These are phyloP conservation scores for Saccostrea cuccullata DNA, from an alignment of 1,140 invertebrate species.

Conservation along the genomic window DNA sequence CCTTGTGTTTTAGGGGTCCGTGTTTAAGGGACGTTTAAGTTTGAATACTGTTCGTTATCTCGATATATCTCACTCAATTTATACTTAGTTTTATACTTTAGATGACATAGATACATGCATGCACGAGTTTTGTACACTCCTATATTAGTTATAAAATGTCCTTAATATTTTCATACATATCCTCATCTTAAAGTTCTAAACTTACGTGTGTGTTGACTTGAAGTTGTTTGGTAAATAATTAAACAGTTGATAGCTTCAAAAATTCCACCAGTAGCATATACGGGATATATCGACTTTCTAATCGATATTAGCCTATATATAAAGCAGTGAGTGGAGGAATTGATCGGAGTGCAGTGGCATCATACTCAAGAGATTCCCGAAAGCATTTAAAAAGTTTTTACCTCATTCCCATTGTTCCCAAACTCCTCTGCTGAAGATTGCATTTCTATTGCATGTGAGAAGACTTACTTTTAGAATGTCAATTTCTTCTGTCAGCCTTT, in stretches of 20 bases:
- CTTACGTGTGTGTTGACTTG: not conserved
- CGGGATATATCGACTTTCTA: not conserved
- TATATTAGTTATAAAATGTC: no score
- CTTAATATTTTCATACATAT: no score
- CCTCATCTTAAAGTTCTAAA: not conserved
- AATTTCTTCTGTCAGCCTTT: not conserved
- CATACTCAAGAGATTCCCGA: not conserved
- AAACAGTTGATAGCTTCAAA: constrained; percentile 1
- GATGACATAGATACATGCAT: no score
- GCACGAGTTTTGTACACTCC: no score
- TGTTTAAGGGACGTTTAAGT: no score
- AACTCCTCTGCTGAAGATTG: no score
- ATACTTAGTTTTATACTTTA: no score
- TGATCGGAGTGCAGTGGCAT: not conserved
- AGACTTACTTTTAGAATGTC: not conserved
- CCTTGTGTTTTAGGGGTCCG: no score
- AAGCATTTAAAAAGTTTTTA: not conserved
- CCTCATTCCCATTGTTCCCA: not conserved
- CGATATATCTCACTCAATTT: no score
- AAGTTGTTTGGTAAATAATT: not conserved
- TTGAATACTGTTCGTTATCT: no score
- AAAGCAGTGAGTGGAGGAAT: not conserved
- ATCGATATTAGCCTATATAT: not conserved
- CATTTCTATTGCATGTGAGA: not conserved
- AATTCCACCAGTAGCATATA: not conserved